Conservation (phyloP, 2,888 invertebrate species). For the Chorisops tibialis region DNA sequence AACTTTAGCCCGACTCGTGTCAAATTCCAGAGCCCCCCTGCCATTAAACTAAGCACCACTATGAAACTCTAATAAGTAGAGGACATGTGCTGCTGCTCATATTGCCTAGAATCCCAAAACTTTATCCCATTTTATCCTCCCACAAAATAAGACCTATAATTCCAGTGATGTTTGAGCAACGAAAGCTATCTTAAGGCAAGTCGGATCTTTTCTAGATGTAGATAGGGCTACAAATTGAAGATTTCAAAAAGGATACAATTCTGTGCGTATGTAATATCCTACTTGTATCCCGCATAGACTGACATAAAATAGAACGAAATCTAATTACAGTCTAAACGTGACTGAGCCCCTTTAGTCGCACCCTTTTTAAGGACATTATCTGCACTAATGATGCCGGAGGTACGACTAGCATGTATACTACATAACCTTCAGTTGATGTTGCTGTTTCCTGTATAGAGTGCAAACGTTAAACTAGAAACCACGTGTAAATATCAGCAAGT, state of each 20-base stretch:
- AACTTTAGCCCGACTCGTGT: neutral
- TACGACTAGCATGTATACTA: constrained; percentile 11
- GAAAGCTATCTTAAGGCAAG: constrained; percentile 16
- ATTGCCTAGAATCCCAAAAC: neutral
- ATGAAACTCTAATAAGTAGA: constrained; percentile 9
- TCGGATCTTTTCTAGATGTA: constrained; percentile 3
- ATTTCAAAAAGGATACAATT: neutral
- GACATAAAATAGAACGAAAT: constrained; percentile 14
- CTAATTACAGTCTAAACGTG: constrained; percentile 19
- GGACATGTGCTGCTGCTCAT: constrained; percentile 22
- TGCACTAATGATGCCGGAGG: constrained; percentile 29
- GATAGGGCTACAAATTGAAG: neutral
- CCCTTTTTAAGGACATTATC: constrained; percentile 30
- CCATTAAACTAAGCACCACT: constrained; percentile 10
- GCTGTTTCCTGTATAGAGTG: too few relatives aligned
- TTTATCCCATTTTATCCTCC: neutral
- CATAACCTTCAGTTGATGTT: constrained; percentile 7
- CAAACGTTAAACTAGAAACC: neutral
- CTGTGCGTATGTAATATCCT: neutral
- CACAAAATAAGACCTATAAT: constrained; percentile 9
- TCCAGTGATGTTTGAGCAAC: neutral
- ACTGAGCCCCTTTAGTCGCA: constrained; percentile 29
- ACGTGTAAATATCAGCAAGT: constrained; percentile 16
- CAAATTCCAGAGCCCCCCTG: constrained; percentile 5
- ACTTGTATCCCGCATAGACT: neutral